Evolutionary conservation across 2,113 vertebrate genomes (phyloP).

Genomic region (Oxyura jamaicensis): DNA sequence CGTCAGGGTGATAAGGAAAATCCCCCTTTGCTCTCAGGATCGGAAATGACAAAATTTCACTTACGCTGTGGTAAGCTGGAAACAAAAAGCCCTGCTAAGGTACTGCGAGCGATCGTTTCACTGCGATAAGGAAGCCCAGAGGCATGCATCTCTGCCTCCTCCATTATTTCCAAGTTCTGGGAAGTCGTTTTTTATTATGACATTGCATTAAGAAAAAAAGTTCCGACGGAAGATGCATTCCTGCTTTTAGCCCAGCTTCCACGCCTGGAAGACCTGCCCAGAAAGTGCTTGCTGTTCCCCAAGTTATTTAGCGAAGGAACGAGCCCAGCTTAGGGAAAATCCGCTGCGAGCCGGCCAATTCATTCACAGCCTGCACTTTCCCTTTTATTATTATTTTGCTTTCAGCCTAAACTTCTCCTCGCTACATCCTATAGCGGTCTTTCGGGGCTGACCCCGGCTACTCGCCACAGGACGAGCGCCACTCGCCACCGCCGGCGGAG

Average conservation of each 20-base stretch:
- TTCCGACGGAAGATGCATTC: neutral
- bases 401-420: neutral
- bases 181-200: neutral
- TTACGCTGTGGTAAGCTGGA: neutral
- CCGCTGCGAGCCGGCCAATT: neutral
- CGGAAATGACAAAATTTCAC: neutral
- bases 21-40: neutral
- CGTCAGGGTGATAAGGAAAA: neutral
- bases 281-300: neutral
- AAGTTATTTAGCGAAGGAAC: constrained; percentile 12
- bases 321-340: constrained; percentile 15
- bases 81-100: neutral
- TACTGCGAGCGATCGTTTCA: neutral
- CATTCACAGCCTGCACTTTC: neutral
- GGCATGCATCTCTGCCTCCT: neutral
- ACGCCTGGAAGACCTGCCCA: neutral
- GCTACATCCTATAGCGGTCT: neutral
- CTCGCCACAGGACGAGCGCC: no score
- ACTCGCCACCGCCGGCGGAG: no score
- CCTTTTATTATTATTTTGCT: neutral
- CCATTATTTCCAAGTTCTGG: neutral
- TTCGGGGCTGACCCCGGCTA: neutral
- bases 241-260: constrained; percentile 18
- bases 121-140: neutral
- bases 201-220: neutral